These are phyloP conservation scores for Brachyalestes nurse DNA, from an alignment of 2,797 vertebrate genomes.

Conservation along the genomic window DNA sequence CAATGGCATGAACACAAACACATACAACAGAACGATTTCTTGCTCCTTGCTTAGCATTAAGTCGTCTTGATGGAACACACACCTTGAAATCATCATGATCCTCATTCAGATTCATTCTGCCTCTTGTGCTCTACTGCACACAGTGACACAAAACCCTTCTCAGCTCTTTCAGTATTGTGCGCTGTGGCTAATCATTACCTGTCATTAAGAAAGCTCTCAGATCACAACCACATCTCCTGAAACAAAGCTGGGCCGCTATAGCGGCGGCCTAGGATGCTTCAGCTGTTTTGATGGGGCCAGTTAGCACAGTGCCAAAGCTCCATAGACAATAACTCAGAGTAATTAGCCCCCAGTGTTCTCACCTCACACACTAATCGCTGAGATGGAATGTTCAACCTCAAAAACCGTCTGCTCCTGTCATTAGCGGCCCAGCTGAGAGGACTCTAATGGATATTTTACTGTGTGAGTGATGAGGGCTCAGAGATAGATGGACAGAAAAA, in stretches of 20 bases:
- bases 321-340: slow-evolving; percentile 57
- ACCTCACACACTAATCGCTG: slow-evolving; percentile 53
- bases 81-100: slow-evolving; percentile 63
- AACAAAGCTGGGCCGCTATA: slow-evolving; percentile 17
- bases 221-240: slow-evolving; percentile 59
- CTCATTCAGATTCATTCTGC: slow-evolving; percentile 80
- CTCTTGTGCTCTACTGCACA: slow-evolving; percentile 56
- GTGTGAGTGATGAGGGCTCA: slow-evolving; percentile 40
- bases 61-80: slow-evolving; percentile 58
- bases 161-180: slow-evolving; percentile 71
- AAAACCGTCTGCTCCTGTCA: slow-evolving; percentile 53
- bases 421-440: slow-evolving; percentile 45
- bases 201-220: slow-evolving; percentile 71
- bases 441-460: slow-evolving; percentile 51
- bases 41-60: slow-evolving; percentile 5
- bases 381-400: slow-evolving; percentile 48
- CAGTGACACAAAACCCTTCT: slow-evolving; percentile 68
- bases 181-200: slow-evolving; percentile 76
- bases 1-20: slow-evolving; percentile 36
- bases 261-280: slow-evolving; percentile 8
- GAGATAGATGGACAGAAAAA: slow-evolving; percentile 21
- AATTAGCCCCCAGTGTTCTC: slow-evolving; percentile 68
- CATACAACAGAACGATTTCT: slow-evolving; percentile 37
- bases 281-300: slow-evolving; percentile 48
- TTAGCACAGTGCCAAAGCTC: slow-evolving; percentile 55